Conservation (phyloP, 30 jellyfish, hydroid and myxozoan genomes). For the Aurelia aurita complex sp. Pacific region DNA sequence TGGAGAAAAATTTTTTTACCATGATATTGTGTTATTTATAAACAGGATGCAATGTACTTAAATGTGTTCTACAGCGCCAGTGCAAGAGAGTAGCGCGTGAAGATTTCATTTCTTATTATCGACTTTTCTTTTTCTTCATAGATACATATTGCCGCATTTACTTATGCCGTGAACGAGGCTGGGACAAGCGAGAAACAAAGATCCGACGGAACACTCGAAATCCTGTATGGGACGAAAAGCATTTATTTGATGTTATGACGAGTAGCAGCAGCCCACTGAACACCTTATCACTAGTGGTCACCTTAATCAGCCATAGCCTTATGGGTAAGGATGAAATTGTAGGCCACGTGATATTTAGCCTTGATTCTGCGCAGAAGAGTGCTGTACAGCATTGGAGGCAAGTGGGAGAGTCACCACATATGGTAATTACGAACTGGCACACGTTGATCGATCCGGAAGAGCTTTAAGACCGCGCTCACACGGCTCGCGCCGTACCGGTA, state of each 20-base stretch:
- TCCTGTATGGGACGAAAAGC: slow-evolving; percentile 86
- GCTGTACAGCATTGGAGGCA: slow-evolving; percentile 86
- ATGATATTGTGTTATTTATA: too few relatives aligned
- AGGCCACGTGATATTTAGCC: slow-evolving; percentile 95
- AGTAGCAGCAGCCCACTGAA: slow-evolving; percentile 75
- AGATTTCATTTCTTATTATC: too few relatives aligned
- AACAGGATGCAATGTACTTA: too few relatives aligned
- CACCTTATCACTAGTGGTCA: slow-evolving; percentile 73
- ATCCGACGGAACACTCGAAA: slow-evolving; percentile 71
- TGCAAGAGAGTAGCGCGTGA: too few relatives aligned
- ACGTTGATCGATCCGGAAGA: slow-evolving; percentile 90
- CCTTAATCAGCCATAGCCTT: slow-evolving; percentile 71
- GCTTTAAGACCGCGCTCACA: not conserved
- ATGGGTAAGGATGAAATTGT: slow-evolving; percentile 89
- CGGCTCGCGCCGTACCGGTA: too few relatives aligned
- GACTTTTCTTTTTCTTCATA: slow-evolving; percentile 5
- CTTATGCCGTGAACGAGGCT: slow-evolving; percentile 73
- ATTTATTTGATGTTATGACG: slow-evolving; percentile 71
- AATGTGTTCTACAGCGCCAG: too few relatives aligned
- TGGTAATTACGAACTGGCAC: slow-evolving; percentile 83
- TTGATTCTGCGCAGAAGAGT: slow-evolving; percentile 80
- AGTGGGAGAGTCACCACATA: slow-evolving; percentile 79
- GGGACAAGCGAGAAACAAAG: slow-evolving; percentile 72
- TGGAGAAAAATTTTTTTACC: too few relatives aligned
- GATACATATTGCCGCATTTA: slow-evolving; percentile 84